Evolutionary conservation across 2,888 invertebrate species (phyloP), one percentile per base, ranked within the genome.

Genomic region (Cosmia pyralina): DNA sequence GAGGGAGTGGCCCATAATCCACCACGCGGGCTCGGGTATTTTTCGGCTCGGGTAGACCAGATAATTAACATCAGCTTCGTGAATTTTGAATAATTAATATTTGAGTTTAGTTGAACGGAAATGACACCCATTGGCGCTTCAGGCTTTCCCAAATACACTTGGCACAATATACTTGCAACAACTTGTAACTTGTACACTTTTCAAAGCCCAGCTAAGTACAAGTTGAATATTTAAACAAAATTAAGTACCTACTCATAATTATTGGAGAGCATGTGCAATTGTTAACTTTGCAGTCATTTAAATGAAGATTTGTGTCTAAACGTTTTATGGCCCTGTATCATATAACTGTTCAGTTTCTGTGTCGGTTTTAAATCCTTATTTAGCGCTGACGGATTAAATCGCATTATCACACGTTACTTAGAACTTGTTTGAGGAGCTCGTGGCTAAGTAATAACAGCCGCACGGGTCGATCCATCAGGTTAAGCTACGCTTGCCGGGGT

Each of bases 21-120:
- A 38, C 38, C 38, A 38, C 38, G 6, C 38, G 0, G 38, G 5
- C 38, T 6, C 38, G 4, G 38, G 4, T 4, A 38, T 41, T 41
- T 41, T 38, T n/a, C n/a, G n/a, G n/a, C n/a, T n/a, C n/a, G n/a
- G n/a, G n/a, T n/a, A n/a, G 38, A 38, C 38, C 38, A 38, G 38
- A 41, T 41, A 8, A 41, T 41, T 41, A 41, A 41, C 41, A 41
- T 41, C 41, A 41, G 41, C 41, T 41, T 41, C 41, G 41, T 41
- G 41, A 41, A 41, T 44, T 55, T 67, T 22, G 17, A 22, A 58
- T 66, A 44, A 58, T 66, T 19, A 28, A 71, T 69, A 69, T 69
- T 66, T 48, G 34, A 6, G 28, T 4, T 70, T 48, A 2, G 38
- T 71, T 19, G 17, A 69, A 69, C 57, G 48, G 41, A 57, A 57